Conservation (phyloP, 1,140 invertebrate species). For the Euwallacea fornicatus region DNA sequence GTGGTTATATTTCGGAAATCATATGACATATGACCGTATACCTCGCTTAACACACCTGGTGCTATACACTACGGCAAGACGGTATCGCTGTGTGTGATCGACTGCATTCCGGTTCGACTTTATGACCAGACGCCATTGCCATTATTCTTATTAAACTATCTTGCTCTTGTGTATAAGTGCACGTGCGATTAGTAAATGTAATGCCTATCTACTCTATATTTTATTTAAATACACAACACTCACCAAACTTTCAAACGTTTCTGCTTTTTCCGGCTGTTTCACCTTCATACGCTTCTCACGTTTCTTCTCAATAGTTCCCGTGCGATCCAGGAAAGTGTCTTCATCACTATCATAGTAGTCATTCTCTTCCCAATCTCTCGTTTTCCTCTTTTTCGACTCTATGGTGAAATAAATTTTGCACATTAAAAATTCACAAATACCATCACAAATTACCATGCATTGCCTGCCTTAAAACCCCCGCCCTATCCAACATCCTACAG, state of each 20-base stretch:
- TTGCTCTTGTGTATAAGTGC: too few species aligned
- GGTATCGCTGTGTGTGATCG: too few species aligned
- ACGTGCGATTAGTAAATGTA: too few species aligned
- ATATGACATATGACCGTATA: too few species aligned
- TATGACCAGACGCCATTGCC: too few species aligned
- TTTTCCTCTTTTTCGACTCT: slow-evolving; percentile 70
- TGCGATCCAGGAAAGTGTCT: slow-evolving; percentile 93
- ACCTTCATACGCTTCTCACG: slow-evolving; percentile 76
- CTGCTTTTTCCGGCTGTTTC: slow-evolving; percentile 60
- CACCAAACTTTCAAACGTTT: slow-evolving; percentile 84
- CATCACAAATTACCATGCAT: slow-evolving; percentile 64
- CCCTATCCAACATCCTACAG: slow-evolving; percentile 85
- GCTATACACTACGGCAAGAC: too few species aligned
- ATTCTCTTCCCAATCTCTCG: slow-evolving; percentile 81
- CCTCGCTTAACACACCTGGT: too few species aligned
- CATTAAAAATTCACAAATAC: slow-evolving; percentile 11
- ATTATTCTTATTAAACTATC: too few species aligned
- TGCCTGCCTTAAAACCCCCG: slow-evolving; percentile 76
- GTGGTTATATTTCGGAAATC: too few species aligned
- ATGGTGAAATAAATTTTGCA: slow-evolving; percentile 31
- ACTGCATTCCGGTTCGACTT: too few species aligned
- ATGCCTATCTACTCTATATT: too few species aligned
- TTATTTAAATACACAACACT: too few species aligned
- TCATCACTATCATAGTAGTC: slow-evolving; percentile 98
- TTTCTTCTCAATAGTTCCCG: slow-evolving; percentile 89